Conservation (phyloP, 1,140 invertebrate species). For the Caenorhabditis latens region DNA sequence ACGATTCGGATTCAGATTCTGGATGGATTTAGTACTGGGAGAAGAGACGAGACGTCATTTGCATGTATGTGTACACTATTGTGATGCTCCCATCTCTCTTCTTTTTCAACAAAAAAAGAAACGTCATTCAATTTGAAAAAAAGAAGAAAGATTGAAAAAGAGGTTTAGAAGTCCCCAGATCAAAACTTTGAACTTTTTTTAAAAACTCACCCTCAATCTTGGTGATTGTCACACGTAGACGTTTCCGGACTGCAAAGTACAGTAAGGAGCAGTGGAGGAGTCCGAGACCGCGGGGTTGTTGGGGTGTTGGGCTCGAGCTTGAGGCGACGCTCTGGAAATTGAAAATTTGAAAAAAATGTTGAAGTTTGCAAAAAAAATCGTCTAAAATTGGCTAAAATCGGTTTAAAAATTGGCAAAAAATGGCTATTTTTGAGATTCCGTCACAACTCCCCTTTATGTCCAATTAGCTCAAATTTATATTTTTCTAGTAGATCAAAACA, state of each 20-base stretch:
- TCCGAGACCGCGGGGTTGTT: conserved; percentile 74
- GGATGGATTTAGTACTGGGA: too few relatives aligned
- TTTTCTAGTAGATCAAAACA: too few relatives aligned
- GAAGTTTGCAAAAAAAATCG: too few relatives aligned
- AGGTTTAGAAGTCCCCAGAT: not conserved
- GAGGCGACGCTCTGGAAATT: conserved; percentile 66
- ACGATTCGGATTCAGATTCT: too few relatives aligned
- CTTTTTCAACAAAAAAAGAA: not conserved
- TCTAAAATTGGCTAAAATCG: too few relatives aligned
- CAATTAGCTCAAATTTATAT: too few relatives aligned
- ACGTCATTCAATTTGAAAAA: conserved; percentile 25
- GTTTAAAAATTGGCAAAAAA: too few relatives aligned
- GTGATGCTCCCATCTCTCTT: not conserved
- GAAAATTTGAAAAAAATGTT: too few relatives aligned
- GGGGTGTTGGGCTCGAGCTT: conserved; percentile 62
- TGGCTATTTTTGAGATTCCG: too few relatives aligned
- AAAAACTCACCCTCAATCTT: conserved; percentile 75
- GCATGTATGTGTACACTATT: not conserved
- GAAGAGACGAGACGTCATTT: conserved; percentile 28
- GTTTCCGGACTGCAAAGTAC: conserved; percentile 77
- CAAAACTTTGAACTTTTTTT: not conserved
- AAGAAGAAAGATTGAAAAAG: not conserved
- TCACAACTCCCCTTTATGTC: too few relatives aligned
- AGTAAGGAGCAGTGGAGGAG: conserved; percentile 76
- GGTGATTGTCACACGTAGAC: conserved; percentile 72